Conservation (phyloP, 1,140 invertebrate species). For the Ostrea denselamellosa region DNA sequence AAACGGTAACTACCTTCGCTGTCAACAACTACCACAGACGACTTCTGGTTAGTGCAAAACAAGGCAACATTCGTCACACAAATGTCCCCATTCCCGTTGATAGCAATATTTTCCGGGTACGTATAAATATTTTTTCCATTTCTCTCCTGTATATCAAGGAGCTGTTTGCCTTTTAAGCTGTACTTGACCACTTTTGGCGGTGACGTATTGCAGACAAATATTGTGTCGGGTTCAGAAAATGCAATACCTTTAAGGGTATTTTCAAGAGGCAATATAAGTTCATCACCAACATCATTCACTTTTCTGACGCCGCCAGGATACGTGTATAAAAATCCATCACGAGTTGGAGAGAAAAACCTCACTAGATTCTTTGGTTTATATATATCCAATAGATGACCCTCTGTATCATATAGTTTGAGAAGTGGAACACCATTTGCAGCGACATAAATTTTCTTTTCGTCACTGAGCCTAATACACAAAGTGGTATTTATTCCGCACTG, state of each 20-base stretch:
- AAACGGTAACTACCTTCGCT: not conserved
- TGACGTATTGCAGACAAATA: not conserved
- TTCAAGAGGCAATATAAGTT: not conserved
- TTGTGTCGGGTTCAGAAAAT: not conserved
- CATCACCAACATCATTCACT: conserved; percentile 5
- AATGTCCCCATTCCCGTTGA: not conserved
- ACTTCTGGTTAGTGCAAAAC: not conserved
- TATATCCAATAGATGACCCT: not conserved
- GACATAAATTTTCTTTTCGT: not conserved
- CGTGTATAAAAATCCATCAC: not conserved
- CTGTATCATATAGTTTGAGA: not conserved
- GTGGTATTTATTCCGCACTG: not conserved
- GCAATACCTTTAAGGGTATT: not conserved
- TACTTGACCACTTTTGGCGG: not conserved
- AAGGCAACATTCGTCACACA: not conserved
- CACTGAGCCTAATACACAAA: not conserved
- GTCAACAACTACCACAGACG: not conserved
- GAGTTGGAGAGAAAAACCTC: not conserved
- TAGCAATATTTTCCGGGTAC: not conserved
- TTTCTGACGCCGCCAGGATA: not conserved
- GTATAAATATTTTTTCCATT: not conserved
- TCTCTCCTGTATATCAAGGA: not conserved
- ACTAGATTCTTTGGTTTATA: not conserved
- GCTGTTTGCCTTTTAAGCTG: not conserved
- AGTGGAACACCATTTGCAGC: not conserved